Base-by-base conservation (phyloP, 2,113 vertebrate genomes). In the Gasterosteus aculeatus region DNA sequence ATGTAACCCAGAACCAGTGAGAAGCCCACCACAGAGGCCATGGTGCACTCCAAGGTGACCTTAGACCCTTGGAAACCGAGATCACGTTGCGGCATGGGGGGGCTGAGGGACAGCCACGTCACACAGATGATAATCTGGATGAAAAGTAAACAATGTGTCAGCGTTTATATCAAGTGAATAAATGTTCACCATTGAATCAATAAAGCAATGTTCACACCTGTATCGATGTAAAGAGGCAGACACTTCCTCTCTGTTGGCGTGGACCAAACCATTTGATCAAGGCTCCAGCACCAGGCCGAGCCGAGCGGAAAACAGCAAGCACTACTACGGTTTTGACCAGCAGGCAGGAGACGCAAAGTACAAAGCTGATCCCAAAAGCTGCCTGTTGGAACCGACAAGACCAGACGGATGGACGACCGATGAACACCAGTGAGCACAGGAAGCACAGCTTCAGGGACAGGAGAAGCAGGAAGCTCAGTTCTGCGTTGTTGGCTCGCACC, bases 351-450 rank as follows among this genome's bases (percentile, higher is more conserved):
- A 95, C 74, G 58, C 90, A 92, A 19, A 95, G 82, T 0, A 92
- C 92, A 83, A 95, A 95, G 78, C 89, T 92, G 77, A 95, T 93
- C 62, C 93, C 92, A 83, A 94, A 95, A 15, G 90, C 91, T 29
- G 90, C 90, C 72, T 95, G 94, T 73, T 93, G 90, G 81, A 94
- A 89, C 72, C 88, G 90, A 76, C 94, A 95, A 4, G 93, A 72
- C 92, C 90, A 91, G 59, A 44, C 73, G 39, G 64, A 83, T 7
- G 93, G 93, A 31, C 82, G 93, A 3, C 93, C 93, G 26, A 93
- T 94, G 71, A 94, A 94, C 26, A 93, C 77, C 82, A 95, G 84
- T 0, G 93, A 93, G 84, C 92, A 94, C 42, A 95, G 79, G 78
- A 94, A 95, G 79, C 93, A 94, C 59, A 94, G 80, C 76, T 92